Percentiles rank a stretch among this genome's conserved stretches.
phyloP scores from a whole-genome alignment of 2,888 invertebrate genomes.

The Drosophila meridionalis region DNA sequence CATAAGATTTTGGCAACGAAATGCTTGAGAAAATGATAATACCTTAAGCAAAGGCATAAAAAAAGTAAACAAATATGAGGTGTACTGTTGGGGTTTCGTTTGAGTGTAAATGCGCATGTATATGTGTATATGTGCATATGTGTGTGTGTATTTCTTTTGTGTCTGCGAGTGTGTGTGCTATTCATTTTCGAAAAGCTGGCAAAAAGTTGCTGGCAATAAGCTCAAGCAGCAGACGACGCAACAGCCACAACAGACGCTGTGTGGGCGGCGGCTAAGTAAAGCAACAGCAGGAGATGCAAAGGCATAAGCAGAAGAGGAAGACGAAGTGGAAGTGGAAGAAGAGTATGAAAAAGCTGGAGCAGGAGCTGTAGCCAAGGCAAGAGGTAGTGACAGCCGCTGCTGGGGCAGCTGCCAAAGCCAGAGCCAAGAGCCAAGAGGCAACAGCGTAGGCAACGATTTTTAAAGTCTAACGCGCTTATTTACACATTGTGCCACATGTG shows the following conservation, averaged over 20 bases:
- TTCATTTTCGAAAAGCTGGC: slow-evolving; percentile 75
- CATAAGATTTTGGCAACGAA: neutral
- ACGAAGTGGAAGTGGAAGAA: neutral
- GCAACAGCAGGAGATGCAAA: slow-evolving; percentile 16
- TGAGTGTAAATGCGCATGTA: slow-evolving; percentile 13
- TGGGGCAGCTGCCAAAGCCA: slow-evolving; percentile 10
- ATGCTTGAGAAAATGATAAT: neutral
- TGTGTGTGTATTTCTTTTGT: neutral
- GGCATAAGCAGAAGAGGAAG: neutral
- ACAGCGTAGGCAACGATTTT: slow-evolving; percentile 57
- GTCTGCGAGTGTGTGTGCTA: slow-evolving; percentile 36
- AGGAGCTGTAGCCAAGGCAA: neutral
- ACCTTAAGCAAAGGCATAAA: slow-evolving; percentile 18
- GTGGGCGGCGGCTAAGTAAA: slow-evolving; percentile 39
- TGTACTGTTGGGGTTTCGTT: slow-evolving; percentile 42
- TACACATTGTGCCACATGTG: slow-evolving; percentile 69
- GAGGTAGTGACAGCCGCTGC: neutral
- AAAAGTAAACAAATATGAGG: slow-evolving; percentile 72
- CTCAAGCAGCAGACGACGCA: slow-evolving; percentile 45
- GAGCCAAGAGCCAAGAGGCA: slow-evolving; percentile 16
- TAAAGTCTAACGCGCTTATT: slow-evolving; percentile 71
- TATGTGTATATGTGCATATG: neutral
- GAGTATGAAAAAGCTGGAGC: neutral
- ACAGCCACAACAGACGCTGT: slow-evolving; percentile 43
- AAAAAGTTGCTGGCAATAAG: slow-evolving; percentile 71